These are phyloP conservation scores for Emydura subglobosa DNA, from an alignment of 2,113 vertebrate species.

Conservation along the genomic window DNA sequence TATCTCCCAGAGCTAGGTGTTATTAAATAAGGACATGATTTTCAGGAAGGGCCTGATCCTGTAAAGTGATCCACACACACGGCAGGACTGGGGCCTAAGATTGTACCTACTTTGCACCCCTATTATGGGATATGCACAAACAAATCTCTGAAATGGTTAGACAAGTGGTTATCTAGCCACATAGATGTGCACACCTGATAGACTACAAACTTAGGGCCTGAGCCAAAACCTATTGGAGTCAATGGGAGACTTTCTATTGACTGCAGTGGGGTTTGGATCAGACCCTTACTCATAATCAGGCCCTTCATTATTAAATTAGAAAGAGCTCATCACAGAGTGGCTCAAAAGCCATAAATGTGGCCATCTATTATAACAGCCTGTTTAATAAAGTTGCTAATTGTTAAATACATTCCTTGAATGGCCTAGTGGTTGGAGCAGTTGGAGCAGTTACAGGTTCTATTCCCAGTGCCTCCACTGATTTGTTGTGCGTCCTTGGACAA, in stretches of 20 bases:
- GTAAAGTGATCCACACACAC: neutral
- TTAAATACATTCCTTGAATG: neutral
- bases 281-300: neutral
- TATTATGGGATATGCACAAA: accelerated
- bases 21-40: neutral
- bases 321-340: neutral
- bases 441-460: neutral
- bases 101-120: accelerated
- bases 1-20: neutral
- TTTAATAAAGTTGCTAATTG: neutral
- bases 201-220: neutral
- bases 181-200: neutral
- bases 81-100: neutral
- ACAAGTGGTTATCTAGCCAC: accelerated
- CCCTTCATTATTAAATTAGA: neutral
- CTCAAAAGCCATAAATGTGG: neutral
- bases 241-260: neutral
- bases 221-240: neutral
- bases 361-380: neutral
- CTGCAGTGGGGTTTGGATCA: neutral
- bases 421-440: neutral
- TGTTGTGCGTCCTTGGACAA: neutral
- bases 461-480: neutral
- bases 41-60: neutral
- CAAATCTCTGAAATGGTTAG: accelerated